A percentile compares a stretch with the other conserved stretches of the same genome.
These are phyloP conservation scores for Erpobdella octoculata DNA, from an alignment of 2,888 invertebrate genomes.

Conservation along the genomic window DNA sequence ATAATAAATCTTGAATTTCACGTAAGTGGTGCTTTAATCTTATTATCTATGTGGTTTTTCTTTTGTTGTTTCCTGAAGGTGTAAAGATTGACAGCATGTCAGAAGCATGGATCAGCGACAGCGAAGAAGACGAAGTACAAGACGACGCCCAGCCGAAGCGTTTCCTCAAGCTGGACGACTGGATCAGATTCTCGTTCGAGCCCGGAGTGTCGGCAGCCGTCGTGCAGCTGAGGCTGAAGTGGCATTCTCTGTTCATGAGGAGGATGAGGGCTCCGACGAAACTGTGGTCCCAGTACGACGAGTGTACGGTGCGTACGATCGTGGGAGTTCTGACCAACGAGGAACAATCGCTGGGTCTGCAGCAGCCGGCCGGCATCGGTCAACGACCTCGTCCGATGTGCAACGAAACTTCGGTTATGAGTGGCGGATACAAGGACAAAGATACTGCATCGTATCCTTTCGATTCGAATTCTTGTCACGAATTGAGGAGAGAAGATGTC, in stretches of 20 bases:
- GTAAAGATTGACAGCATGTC: conserved; percentile 42
- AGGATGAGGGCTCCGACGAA: conserved; percentile 54
- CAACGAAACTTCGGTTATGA: conserved; percentile 45
- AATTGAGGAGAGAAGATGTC: neutral
- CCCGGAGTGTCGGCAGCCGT: conserved; percentile 61
- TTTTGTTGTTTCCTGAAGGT: neutral
- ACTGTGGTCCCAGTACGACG: conserved; percentile 58
- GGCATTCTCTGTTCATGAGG: conserved; percentile 64
- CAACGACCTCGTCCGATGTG: conserved; percentile 65
- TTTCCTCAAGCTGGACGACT: conserved; percentile 63
- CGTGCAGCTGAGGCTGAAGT: conserved; percentile 65
- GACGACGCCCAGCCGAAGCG: conserved; percentile 47
- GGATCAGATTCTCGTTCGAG: conserved; percentile 66
- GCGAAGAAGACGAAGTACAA: conserved; percentile 55
- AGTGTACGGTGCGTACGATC: conserved; percentile 62
- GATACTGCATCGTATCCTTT: conserved; percentile 26
- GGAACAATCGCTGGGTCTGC: conserved; percentile 64
- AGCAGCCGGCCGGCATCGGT: conserved; percentile 68
- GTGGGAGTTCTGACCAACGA: conserved; percentile 65
- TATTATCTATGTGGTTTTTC: neutral
- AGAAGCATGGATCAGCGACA: conserved; percentile 20
- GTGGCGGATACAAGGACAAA: conserved; percentile 39
- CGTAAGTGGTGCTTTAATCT: too few relatives aligned
- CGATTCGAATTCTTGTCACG: neutral
- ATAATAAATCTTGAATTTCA: too few relatives aligned